Evolutionary conservation across 2,113 vertebrate genomes (phyloP), one percentile per base, ranked within the genome.

Genomic region (Addax nasomaculatus): DNA sequence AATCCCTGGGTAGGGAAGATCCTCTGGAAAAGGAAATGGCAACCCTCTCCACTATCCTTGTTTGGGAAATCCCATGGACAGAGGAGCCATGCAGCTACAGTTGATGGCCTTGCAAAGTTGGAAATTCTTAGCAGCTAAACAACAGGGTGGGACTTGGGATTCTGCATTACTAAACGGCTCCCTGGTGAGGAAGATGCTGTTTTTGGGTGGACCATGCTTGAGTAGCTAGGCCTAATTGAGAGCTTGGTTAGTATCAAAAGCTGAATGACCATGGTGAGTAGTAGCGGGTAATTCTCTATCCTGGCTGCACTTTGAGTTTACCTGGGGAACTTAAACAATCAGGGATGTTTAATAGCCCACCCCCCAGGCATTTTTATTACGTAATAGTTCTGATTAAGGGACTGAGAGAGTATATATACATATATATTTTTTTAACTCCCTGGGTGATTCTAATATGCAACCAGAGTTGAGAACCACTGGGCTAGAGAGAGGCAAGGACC

Each of bases 171-270:
- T 94, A 67, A 94, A 39, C 8, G 55, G 45, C 67, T 95, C 57
- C 36, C 39, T 39, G 45, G 30, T 97, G 88, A 98, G 83, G 79
- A 73, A 89, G 93, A 73, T 97, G 70, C 90, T 89, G 23, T 11
- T 94, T 27, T 73, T 70, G 85, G 84, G 84, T 93, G 47, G 73
- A 45, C 90, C 76, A 67, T n/a, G 64, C 11, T 67, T 94, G 76
- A n/a, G 45, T 47, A 62, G 47, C 49, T 95, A 89, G 25, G 29
- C 36, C 62, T 95, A 53, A 62, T 49, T 93, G 70, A 94, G 55
- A 86, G 9, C 13, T 92, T 96, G 58, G 8, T 92, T 47, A 97
- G 27, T 92, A 92, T 45, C 36, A 70, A 36, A 90, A 93, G 55
- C 47, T 88, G 67, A 58, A 47, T 93, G 58, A 53, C 30, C 23